Evolutionary conservation across 2,888 invertebrate genomes (phyloP), one percentile per base, ranked within the genome.

Genomic region (Argyra leucocephala): DNA sequence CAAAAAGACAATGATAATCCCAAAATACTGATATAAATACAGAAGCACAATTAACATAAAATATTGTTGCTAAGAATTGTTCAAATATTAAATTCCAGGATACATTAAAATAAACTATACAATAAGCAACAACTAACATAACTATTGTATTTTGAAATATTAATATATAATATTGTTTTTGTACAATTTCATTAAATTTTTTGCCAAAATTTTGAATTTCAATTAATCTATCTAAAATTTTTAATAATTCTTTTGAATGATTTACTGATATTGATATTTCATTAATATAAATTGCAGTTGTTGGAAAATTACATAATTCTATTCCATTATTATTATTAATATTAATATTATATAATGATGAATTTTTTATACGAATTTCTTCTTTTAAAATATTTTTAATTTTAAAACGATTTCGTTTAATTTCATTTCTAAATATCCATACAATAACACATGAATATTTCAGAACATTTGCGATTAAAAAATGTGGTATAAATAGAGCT

Each of bases 61-160:
- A 26, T 9, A 58, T 15, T 12, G 3, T 9, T 12, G 10, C 10
- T 26, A n/a, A 26, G 3, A 23, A 23, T 59, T 22, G 23, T 6
- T 24, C 61, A 26, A 61, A 24, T 26, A 61, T n/a, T 4, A 26
- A 9, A 18, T 26, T 2, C 24, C 18, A 26, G 2, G 26, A 7
- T 26, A n/a, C 9, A 23, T 7, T 7, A 61, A 24, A 61, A 24
- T 12, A 9, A 4, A 61, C 10, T 5, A 61, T n/a, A 26, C 61
- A 15, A 61, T 26, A 24, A 2, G 24, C n/a, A n/a, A n/a, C 18
- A 6, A 15, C 23, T 21, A 61, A 18, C n/a, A 61, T 18, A 24
- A n/a, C 26, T 15, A 61, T 26, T 61, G 61, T 26, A 61, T 61
- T 61, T 61, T 26, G 26, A 26, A 61, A 26, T n/a, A 61, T 61